A percentile compares a stretch with the other conserved stretches of the same genome.
Evolutionary conservation across 2,113 vertebrate species (phyloP).

Genomic region (Stomatorhinus ivindoensis): DNA sequence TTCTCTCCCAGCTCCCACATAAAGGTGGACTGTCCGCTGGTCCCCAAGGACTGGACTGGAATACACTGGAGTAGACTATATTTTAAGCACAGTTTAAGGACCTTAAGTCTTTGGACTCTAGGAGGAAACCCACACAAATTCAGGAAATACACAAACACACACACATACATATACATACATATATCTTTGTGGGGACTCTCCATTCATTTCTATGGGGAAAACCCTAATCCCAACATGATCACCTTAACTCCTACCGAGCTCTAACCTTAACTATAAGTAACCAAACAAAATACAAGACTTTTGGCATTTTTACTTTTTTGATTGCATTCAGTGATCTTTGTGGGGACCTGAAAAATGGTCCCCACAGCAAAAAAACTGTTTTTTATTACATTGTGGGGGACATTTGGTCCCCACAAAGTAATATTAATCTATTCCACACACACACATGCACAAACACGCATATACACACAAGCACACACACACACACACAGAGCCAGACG

Average conservation of each 20-base stretch:
- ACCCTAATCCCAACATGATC: too few species aligned
- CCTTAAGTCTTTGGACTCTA: background rate
- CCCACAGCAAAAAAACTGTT: too few species aligned
- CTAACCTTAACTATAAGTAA: too few species aligned
- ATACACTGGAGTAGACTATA: background rate
- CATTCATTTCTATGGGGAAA: too few species aligned
- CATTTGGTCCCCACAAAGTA: too few species aligned
- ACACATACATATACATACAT: background rate
- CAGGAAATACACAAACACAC: background rate
- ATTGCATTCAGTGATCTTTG: too few species aligned
- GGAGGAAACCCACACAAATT: background rate
- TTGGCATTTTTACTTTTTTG: too few species aligned
- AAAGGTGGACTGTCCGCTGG: background rate
- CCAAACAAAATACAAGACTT: too few species aligned
- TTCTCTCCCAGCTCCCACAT: background rate
- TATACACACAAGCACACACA: background rate
- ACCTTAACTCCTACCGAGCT: too few species aligned
- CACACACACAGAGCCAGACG: background rate
- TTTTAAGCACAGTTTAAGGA: background rate
- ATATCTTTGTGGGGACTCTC: too few species aligned
- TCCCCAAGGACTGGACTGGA: background rate
- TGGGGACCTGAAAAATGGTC: too few species aligned
- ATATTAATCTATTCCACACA: background rate
- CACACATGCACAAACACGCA: background rate
- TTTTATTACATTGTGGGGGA: too few species aligned